These are phyloP conservation scores for Neria commutata DNA, from an alignment of 2,888 invertebrate genomes.

Conservation along the genomic window DNA sequence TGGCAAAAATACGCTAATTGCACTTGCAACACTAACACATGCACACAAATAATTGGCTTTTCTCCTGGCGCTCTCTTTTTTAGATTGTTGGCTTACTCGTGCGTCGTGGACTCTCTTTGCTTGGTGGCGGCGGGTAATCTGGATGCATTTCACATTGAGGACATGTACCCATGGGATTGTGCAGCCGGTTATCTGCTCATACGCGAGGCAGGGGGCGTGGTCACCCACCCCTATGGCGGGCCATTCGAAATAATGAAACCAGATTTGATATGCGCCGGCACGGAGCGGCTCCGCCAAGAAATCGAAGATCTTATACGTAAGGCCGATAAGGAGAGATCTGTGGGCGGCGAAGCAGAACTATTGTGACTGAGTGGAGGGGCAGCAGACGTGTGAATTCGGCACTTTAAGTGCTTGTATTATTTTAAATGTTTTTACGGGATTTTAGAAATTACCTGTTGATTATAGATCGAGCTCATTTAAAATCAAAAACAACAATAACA, in stretches of 20 bases:
- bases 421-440: neutral
- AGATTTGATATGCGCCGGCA: conserved; percentile 64
- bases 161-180: conserved; percentile 79
- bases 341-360: conserved; percentile 39
- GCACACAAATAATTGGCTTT: no score
- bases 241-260: conserved; percentile 67
- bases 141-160: conserved; percentile 74
- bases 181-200: conserved; percentile 76
- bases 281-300: conserved; percentile 62
- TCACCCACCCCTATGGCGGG: conserved; percentile 69
- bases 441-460: neutral
- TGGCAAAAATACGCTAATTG: no score
- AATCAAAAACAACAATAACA: no score
- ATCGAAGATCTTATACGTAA: conserved; percentile 63
- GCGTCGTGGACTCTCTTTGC: conserved; percentile 74
- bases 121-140: conserved; percentile 73
- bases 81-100: conserved; percentile 68
- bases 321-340: conserved; percentile 60
- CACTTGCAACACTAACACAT: no score
- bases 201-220: conserved; percentile 76
- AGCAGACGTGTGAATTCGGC: no score
- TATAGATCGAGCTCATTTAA: no score
- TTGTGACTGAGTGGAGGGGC: conserved; percentile 12
- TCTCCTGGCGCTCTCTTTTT: conserved; percentile 5
- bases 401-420: neutral